phyloP scores from a whole-genome alignment of 2,888 invertebrate genomes.

The Ichneumoninae sp. region DNA sequence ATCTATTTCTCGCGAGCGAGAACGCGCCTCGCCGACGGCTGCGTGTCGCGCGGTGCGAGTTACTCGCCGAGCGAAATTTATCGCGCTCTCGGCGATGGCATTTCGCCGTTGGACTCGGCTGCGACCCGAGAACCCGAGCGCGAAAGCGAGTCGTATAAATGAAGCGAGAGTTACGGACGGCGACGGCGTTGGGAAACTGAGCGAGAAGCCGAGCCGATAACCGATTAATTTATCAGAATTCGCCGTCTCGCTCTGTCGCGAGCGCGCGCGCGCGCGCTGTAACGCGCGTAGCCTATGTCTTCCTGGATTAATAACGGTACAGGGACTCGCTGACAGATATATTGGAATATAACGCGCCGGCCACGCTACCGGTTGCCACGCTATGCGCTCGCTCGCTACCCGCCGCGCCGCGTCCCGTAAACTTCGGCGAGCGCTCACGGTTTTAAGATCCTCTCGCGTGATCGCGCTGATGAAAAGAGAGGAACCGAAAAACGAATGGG shows the following conservation, averaged over 20 bases:
- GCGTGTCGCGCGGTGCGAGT: too few relatives aligned
- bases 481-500: slow-evolving; percentile 58
- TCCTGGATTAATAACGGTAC: slow-evolving; percentile 67
- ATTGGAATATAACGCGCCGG: slow-evolving; percentile 62
- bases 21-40: too few relatives aligned
- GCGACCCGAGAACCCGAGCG: too few relatives aligned
- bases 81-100: too few relatives aligned
- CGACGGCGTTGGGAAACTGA: slow-evolving; percentile 41
- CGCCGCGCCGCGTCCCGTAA: slow-evolving; percentile 19
- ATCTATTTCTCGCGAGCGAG: too few relatives aligned
- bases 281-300: slow-evolving; percentile 56
- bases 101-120: too few relatives aligned
- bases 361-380: slow-evolving; percentile 59
- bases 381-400: slow-evolving; percentile 43
- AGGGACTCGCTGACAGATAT: slow-evolving; percentile 66
- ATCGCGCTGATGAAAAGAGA: slow-evolving; percentile 66
- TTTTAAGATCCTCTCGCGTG: slow-evolving; percentile 64
- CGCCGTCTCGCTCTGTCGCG: not conserved
- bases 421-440: slow-evolving; percentile 34
- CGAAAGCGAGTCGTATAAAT: too few relatives aligned
- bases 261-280: slow-evolving; percentile 41
- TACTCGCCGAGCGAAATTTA: too few relatives aligned
- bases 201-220: slow-evolving; percentile 56
- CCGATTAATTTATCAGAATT: slow-evolving; percentile 66
- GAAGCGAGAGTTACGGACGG: not conserved